Evolutionary conservation across 2,888 invertebrate genomes (phyloP).

Genomic region (Phytoseiulus persimilis): DNA sequence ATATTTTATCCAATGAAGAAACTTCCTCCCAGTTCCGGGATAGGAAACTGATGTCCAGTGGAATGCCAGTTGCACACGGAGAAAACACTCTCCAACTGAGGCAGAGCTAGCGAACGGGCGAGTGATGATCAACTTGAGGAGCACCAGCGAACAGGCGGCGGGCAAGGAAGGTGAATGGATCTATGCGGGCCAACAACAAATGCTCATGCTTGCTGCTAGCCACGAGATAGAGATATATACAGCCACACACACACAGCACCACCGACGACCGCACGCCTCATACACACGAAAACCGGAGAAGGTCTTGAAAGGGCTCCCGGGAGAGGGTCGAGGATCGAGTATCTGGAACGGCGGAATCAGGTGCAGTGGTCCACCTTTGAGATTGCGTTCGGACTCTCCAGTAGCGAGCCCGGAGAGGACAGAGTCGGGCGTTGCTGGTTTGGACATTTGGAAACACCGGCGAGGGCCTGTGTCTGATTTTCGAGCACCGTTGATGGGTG

Average conservation of each 20-base stretch:
- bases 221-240: slow-evolving; percentile 5
- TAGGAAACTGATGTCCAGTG: not conserved
- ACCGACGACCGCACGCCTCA: not conserved
- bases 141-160: not conserved
- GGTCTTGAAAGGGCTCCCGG: not conserved
- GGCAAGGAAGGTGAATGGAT: not conserved
- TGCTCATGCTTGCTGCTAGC: not conserved
- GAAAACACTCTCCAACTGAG: not conserved
- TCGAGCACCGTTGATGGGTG: not conserved
- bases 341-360: not conserved
- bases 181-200: not conserved
- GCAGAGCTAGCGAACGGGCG: not conserved
- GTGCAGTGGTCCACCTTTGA: not conserved
- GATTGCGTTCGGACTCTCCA: no score
- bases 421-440: no score
- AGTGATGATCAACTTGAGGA: not conserved
- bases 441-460: no score
- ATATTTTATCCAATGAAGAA: not conserved
- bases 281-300: not conserved
- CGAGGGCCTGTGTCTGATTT: not conserved
- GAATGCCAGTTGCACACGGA: not conserved
- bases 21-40: not conserved
- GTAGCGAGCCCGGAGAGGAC: no score
- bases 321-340: not conserved
- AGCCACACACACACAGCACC: not conserved